phyloP scores from a whole-genome alignment of 2,113 vertebrate genomes.

The Pagrus major region DNA sequence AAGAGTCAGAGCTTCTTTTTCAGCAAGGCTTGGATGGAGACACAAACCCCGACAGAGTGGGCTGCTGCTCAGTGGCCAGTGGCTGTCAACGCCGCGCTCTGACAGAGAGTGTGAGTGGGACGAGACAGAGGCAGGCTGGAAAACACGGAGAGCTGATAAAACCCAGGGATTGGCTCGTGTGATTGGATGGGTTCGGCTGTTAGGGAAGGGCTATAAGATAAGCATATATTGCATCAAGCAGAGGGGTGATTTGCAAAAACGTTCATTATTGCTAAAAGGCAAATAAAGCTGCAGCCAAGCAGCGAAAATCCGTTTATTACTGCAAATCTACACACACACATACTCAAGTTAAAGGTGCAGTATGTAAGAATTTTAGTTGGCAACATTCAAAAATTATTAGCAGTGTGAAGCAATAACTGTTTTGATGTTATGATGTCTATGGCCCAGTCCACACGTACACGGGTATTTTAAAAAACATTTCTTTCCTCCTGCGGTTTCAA shows the following conservation, averaged over 20 bases:
- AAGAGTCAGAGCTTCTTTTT: slow-evolving; percentile 59
- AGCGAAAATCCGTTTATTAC: slow-evolving; percentile 19
- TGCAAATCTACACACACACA: neutral
- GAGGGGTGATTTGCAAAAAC: slow-evolving; percentile 50
- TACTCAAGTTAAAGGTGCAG: no score
- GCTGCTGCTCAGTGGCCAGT: slow-evolving; percentile 79
- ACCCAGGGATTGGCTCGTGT: slow-evolving; percentile 41
- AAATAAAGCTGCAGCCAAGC: slow-evolving; percentile 21
- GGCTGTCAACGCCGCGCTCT: slow-evolving; percentile 79
- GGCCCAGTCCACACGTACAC: no score
- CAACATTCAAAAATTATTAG: no score
- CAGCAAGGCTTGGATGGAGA: slow-evolving; percentile 71
- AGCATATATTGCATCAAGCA: slow-evolving; percentile 39
- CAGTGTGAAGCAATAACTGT: no score
- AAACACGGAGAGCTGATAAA: slow-evolving; percentile 75
- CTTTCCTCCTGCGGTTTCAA: no score
- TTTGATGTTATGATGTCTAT: no score
- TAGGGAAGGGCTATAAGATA: slow-evolving; percentile 29
- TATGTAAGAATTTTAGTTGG: no score
- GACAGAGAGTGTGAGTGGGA: slow-evolving; percentile 78
- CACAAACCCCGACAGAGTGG: slow-evolving; percentile 75
- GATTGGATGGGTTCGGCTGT: slow-evolving; percentile 52
- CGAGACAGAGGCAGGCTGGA: slow-evolving; percentile 75
- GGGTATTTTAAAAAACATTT: no score
- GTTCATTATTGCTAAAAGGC: neutral